A percentile compares a stretch with the other conserved stretches of the same genome.
Evolutionary conservation across 2,113 vertebrate genomes (phyloP).

Genomic region (Aspiorhynchus laticeps): DNA sequence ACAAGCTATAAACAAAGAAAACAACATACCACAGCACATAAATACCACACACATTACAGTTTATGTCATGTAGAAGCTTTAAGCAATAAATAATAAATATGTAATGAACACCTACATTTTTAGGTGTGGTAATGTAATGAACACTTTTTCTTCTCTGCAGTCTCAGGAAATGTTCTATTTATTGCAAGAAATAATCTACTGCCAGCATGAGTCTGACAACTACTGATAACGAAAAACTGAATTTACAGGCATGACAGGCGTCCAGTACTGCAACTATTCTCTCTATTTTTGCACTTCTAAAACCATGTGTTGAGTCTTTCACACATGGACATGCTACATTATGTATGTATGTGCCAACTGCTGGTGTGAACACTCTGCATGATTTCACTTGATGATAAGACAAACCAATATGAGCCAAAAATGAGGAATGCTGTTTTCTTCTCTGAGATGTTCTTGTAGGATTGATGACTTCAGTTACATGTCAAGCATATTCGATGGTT

Average conservation of each 20-base stretch:
- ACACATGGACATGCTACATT: not conserved
- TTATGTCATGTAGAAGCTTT: not conserved
- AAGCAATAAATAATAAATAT: constrained; percentile 44
- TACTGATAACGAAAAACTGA: not conserved
- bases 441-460: not conserved
- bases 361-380: constrained; percentile 1
- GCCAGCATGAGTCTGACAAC: not conserved
- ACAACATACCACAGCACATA: not conserved
- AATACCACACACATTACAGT: constrained; percentile 33
- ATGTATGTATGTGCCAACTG: not conserved
- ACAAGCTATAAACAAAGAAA: constrained; percentile 20
- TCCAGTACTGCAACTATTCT: not conserved
- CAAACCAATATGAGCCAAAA: not conserved
- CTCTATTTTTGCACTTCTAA: not conserved
- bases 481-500: not conserved
- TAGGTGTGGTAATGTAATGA: not conserved
- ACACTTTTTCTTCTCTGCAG: not conserved
- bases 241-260: not conserved
- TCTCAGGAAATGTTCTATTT: not conserved
- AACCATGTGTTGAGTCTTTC: not conserved
- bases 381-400: not conserved
- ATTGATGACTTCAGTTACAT: not conserved
- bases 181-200: not conserved
- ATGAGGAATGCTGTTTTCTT: not conserved
- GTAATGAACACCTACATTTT: not conserved